Base-by-base conservation (phyloP, 1,140 invertebrate genomes). In the Planococcus citri region DNA sequence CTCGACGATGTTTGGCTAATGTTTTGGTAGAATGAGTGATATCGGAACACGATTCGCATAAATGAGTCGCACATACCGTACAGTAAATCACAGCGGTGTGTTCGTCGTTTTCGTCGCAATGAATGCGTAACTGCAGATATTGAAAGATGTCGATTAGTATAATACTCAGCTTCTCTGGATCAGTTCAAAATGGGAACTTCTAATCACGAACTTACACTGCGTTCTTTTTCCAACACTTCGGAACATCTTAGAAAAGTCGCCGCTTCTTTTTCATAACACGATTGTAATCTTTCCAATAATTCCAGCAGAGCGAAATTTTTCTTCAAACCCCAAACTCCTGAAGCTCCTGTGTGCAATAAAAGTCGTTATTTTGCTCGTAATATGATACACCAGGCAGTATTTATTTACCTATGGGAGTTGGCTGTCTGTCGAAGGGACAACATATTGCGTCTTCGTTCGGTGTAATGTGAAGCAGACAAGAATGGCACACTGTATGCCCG, bases 291-390 rank as follows among this genome's bases (percentile, higher is more conserved):
- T 74, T 86, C 84, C 2, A 86, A 72, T 1, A 86, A 70, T 73
- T 86, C 84, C 25, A 86, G 76, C 0, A 86, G 75, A 1, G 84
- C 84, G 80, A 86, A 86, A 75, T 86, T 86, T 73, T 86, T 86
- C 75, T 86, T 86, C 69, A 86, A 74, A 27, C 83, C 82, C 79
- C 83, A 84, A 9, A 86, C 80, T 24, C 84, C 84, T 57, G 82
- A 80, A 61, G 81, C 78, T 20, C 80, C 80, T 78, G 64, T 1
- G n/a, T n/a, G n/a, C n/a, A n/a, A 70, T 72, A 69, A 25, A 1
- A 12, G 12, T 33, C n/a, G n/a, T n/a, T n/a, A n/a, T n/a, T n/a
- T n/a, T n/a, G n/a, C n/a, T n/a, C n/a, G n/a, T n/a, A n/a, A n/a
- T n/a, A n/a, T n/a, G n/a, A n/a, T n/a, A n/a, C n/a, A n/a, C n/a